Evolutionary conservation across 2,797 vertebrate species (phyloP).

Genomic region (Tangara arthus): DNA sequence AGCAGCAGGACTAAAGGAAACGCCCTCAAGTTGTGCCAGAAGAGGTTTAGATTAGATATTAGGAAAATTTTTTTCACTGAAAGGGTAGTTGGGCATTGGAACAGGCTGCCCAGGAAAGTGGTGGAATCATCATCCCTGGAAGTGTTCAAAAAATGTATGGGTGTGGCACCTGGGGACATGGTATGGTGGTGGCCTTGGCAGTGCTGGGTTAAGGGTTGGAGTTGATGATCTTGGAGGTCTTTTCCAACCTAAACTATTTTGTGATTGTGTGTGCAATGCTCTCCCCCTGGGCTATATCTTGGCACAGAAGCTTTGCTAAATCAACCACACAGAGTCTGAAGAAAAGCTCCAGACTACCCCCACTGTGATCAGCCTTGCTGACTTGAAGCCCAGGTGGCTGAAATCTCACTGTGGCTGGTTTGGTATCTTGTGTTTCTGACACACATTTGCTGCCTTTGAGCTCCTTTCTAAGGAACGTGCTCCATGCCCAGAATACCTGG

Average conservation of each 20-base stretch:
- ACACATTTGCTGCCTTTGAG: background rate
- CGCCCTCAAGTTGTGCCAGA: background rate
- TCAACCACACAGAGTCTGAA: background rate
- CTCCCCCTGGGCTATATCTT: background rate
- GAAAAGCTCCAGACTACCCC: background rate
- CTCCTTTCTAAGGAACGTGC: background rate
- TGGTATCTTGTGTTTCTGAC: background rate
- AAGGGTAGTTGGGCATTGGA: background rate
- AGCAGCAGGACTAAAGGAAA: background rate
- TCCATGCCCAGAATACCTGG: background rate
- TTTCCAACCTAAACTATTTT: background rate
- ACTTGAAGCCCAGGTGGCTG: background rate
- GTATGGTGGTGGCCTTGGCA: background rate
- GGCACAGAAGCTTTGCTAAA: background rate
- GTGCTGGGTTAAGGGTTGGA: background rate
- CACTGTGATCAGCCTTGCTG: background rate
- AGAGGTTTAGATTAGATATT: background rate
- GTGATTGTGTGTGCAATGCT: background rate
- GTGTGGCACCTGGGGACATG: background rate
- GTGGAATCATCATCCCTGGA: background rate
- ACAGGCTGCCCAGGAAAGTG: background rate
- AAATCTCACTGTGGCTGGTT: background rate
- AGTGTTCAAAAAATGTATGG: background rate
- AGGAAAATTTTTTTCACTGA: background rate
- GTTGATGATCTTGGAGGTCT: background rate